Percentiles rank a stretch among this genome's conserved stretches.
phyloP scores from a whole-genome alignment of 2,113 vertebrate genomes.

The Xenopus borealis region DNA sequence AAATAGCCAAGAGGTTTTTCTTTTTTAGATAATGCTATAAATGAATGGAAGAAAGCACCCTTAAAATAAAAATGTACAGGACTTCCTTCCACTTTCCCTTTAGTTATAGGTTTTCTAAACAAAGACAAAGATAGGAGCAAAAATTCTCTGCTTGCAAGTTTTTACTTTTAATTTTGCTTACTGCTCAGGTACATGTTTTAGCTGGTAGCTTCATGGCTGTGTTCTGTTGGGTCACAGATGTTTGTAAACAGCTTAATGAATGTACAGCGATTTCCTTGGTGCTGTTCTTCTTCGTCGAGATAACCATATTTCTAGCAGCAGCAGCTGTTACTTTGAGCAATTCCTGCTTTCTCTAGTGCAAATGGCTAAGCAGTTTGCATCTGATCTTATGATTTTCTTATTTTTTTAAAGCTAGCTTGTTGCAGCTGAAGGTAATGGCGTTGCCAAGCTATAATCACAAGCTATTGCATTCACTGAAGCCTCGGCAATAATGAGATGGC shows the following conservation, averaged over 20 bases:
- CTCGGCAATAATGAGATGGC: slow-evolving; percentile 24
- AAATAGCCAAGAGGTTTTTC: too few relatives aligned
- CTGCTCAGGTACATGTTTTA: too few relatives aligned
- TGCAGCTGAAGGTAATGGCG: slow-evolving; percentile 29
- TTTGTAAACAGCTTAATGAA: neutral
- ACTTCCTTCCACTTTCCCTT: too few relatives aligned
- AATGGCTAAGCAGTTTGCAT: slow-evolving; percentile 14
- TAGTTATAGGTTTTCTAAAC: too few relatives aligned
- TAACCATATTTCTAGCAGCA: slow-evolving; percentile 14
- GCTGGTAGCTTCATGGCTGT: too few relatives aligned
- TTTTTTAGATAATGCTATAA: too few relatives aligned
- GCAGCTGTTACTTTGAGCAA: slow-evolving; percentile 13
- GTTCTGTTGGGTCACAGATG: slow-evolving; percentile 9
- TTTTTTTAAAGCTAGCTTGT: slow-evolving; percentile 20
- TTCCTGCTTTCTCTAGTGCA: slow-evolving; percentile 1
- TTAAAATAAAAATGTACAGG: too few relatives aligned
- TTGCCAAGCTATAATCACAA: slow-evolving; percentile 27
- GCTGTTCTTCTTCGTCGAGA: neutral
- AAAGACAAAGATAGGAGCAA: too few relatives aligned
- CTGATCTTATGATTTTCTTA: slow-evolving; percentile 24
- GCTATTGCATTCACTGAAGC: slow-evolving; percentile 2
- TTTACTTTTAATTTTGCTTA: too few relatives aligned
- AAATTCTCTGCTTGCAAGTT: too few relatives aligned
- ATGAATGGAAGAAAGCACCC: too few relatives aligned
- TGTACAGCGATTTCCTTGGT: slow-evolving; percentile 13